Evolutionary conservation across 53 echinoderm and acorn worm species (phyloP).

Genomic region (Paracentrotus lividus): DNA sequence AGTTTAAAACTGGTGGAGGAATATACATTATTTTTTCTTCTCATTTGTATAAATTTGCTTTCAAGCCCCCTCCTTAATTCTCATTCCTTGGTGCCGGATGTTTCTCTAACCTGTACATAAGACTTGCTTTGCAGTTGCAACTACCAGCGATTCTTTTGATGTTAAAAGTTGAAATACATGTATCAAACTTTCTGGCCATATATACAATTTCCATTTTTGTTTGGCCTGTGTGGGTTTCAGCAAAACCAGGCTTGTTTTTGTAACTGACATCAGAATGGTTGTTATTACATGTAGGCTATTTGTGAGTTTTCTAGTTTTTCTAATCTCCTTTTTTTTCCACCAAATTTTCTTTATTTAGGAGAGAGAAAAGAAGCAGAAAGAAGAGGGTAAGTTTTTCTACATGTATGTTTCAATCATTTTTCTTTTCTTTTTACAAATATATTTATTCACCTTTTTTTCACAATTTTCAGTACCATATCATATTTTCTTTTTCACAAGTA

Average conservation of each 20-base stretch:
- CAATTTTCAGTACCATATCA: too few relatives aligned
- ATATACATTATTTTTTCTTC: too few relatives aligned
- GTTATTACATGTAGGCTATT: too few relatives aligned
- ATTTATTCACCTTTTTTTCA: too few relatives aligned
- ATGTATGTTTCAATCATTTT: not conserved
- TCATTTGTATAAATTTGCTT: too few relatives aligned
- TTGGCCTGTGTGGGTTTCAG: too few relatives aligned
- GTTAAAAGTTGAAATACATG: not conserved
- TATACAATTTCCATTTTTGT: not conserved
- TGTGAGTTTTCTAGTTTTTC: too few relatives aligned
- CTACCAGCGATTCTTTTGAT: not conserved
- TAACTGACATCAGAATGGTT: too few relatives aligned
- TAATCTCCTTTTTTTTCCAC: not conserved
- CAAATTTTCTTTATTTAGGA: conserved; percentile 56
- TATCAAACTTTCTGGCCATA: not conserved
- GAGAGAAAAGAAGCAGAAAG: conserved; percentile 76
- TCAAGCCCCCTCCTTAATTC: not conserved
- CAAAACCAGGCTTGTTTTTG: not conserved
- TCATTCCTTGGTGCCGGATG: not conserved
- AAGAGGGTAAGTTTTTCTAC: conserved; percentile 59
- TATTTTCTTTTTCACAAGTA: too few relatives aligned
- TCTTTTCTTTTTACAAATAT: not conserved
- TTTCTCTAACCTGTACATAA: not conserved
- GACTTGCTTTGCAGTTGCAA: not conserved
- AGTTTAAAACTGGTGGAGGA: too few relatives aligned